Evolutionary conservation across 1,140 invertebrate species (phyloP).

Genomic region (Sycophila sp.): DNA sequence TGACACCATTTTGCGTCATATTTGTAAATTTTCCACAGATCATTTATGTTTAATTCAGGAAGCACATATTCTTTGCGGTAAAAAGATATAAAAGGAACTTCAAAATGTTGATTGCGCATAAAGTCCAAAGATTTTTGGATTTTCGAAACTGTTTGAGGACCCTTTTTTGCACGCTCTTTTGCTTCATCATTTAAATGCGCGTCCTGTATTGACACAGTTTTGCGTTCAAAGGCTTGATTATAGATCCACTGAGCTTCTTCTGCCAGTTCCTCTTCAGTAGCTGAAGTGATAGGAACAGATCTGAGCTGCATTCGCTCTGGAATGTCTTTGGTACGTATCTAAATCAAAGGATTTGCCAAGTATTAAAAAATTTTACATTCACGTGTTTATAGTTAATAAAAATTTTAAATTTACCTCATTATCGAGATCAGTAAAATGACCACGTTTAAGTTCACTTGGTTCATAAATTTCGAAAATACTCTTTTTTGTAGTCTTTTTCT

Average conservation of each 20-base stretch:
- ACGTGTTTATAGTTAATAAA: too few relatives aligned
- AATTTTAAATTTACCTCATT: conserved; percentile 79
- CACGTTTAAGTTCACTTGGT: conserved; percentile 95
- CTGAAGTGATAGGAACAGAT: conserved; percentile 84
- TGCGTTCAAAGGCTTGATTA: conserved; percentile 89
- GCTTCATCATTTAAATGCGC: conserved; percentile 67
- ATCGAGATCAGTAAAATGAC: conserved; percentile 94
- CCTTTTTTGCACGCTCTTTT: conserved; percentile 68
- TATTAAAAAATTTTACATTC: neutral
- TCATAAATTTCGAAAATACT: conserved; percentile 97
- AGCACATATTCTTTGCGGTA: conserved; percentile 98
- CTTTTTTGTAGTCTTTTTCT: conserved; percentile 85
- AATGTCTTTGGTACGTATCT: conserved; percentile 87
- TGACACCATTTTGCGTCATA: conserved; percentile 98
- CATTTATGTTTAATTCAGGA: conserved; percentile 93
- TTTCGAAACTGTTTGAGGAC: conserved; percentile 80
- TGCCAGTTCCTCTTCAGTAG: conserved; percentile 88
- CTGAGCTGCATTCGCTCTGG: conserved; percentile 94
- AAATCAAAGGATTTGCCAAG: conserved; percentile 29
- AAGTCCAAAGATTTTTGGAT: conserved; percentile 95
- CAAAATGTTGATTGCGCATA: conserved; percentile 93
- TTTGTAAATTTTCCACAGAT: conserved; percentile 97
- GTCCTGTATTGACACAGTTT: conserved; percentile 83
- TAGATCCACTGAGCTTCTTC: conserved; percentile 99
- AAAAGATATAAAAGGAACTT: conserved; percentile 98